A percentile compares a stretch with the other conserved stretches of the same genome.
Evolutionary conservation across 2,797 vertebrate genomes (phyloP).

Genomic region (Avahi laniger): DNA sequence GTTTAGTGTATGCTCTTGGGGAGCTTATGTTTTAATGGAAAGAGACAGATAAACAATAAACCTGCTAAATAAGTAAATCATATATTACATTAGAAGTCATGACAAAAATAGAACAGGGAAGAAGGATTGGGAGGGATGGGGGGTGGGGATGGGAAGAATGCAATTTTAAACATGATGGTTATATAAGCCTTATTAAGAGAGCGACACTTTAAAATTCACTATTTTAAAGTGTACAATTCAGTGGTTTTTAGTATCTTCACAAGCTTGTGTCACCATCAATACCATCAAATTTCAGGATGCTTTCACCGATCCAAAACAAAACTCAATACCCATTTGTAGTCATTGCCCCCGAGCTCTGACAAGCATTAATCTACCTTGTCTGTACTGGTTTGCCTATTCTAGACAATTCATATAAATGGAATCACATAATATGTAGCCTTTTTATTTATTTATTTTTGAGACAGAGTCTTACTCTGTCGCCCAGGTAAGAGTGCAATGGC

Average conservation of each 20-base stretch:
- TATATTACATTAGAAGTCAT: not conserved
- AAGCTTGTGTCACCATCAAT: not conserved
- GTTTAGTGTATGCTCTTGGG: not conserved
- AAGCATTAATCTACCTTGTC: not conserved
- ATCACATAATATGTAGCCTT: not conserved
- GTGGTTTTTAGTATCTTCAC: not conserved
- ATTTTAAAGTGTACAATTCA: not conserved
- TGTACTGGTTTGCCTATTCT: not conserved
- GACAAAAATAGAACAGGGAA: not conserved
- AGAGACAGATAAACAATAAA: not conserved
- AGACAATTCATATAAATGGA: not conserved
- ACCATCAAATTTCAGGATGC: not conserved
- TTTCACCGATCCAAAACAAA: not conserved
- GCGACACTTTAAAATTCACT: not conserved
- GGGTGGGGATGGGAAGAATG: not conserved
- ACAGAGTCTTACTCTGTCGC: not conserved
- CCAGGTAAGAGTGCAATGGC: not conserved
- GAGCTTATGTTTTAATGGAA: not conserved
- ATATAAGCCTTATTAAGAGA: not conserved
- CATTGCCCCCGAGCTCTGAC: not conserved
- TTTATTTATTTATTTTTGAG: not conserved
- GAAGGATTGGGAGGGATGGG: not conserved
- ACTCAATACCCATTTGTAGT: not conserved
- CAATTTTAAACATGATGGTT: not conserved
- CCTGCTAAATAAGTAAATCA: not conserved